A percentile compares a stretch with the other conserved stretches of the same genome.
phyloP scores from a whole-genome alignment of 2,797 vertebrate genomes.

The Labroides dimidiatus region DNA sequence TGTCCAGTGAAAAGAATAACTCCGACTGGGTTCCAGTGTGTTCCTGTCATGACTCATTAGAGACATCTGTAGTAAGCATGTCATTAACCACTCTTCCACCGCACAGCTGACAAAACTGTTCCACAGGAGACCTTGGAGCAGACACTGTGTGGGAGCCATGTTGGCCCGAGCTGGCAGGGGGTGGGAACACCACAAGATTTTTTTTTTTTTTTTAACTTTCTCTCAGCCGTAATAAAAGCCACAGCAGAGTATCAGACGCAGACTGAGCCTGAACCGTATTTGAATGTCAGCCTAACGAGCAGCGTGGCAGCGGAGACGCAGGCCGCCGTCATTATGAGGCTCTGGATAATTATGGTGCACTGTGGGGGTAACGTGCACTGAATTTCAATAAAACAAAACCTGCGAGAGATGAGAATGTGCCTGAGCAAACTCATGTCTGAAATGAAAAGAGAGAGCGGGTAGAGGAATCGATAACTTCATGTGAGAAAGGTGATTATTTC shows the following conservation, averaged over 20 bases:
- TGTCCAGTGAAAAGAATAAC: slow-evolving; percentile 56
- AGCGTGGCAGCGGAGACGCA: slow-evolving; percentile 27
- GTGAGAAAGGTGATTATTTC: slow-evolving; percentile 29
- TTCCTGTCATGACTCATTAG: slow-evolving; percentile 66
- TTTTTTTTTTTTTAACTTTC: slow-evolving; percentile 28
- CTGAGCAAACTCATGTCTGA: slow-evolving; percentile 29
- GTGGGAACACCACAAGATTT: slow-evolving; percentile 7
- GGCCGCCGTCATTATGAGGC: slow-evolving; percentile 42
- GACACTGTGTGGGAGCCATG: slow-evolving; percentile 59
- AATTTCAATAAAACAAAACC: slow-evolving; percentile 56
- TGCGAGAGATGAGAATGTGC: slow-evolving; percentile 10
- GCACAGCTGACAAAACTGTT: slow-evolving; percentile 73
- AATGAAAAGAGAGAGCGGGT: slow-evolving; percentile 8
- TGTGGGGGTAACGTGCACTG: slow-evolving; percentile 28
- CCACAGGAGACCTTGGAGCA: slow-evolving; percentile 56
- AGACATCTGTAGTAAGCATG: slow-evolving; percentile 67
- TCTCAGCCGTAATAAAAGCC: slow-evolving; percentile 15
- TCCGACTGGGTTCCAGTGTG: slow-evolving; percentile 50
- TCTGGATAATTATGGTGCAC: slow-evolving; percentile 56
- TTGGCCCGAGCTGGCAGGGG: slow-evolving; percentile 27
- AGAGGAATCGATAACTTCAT: slow-evolving; percentile 36
- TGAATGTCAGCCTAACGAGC: slow-evolving; percentile 63
- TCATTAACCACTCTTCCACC: slow-evolving; percentile 68
- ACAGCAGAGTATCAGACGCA: background rate
- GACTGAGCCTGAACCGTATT: slow-evolving; percentile 24